Evolutionary conservation across 2,888 invertebrate genomes (phyloP).

Genomic region (Diloba caeruleocephala): DNA sequence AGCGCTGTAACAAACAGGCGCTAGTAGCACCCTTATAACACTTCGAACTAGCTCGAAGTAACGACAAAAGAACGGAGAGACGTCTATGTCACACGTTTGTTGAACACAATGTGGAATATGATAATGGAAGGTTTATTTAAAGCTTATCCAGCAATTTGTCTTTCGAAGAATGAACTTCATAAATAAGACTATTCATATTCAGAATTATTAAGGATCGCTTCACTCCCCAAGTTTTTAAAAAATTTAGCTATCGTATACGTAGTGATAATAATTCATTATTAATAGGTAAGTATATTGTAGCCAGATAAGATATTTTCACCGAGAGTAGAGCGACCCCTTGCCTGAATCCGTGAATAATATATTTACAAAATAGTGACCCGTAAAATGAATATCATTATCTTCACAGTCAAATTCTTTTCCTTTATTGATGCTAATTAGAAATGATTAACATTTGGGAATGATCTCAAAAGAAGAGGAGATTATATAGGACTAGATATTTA

Average conservation of each 20-base stretch:
- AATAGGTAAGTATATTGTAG: background rate
- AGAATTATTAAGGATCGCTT: constrained; percentile 2
- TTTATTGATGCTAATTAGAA: constrained; percentile 9
- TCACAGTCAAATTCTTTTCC: constrained; percentile 10
- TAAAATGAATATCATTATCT: constrained; percentile 18
- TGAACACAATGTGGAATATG: constrained; percentile 8
- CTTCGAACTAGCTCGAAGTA: constrained; percentile 76
- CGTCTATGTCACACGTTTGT: constrained; percentile 31
- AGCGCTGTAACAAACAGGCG: constrained; percentile 94
- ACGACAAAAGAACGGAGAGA: constrained; percentile 45
- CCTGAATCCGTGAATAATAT: constrained; percentile 17
- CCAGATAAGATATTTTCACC: constrained; percentile 4
- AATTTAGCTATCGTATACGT: background rate
- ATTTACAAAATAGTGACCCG: constrained; percentile 2
- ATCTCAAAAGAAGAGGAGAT: constrained; percentile 15
- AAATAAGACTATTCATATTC: too few species aligned
- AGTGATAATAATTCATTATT: background rate
- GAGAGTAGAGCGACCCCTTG: constrained; percentile 23
- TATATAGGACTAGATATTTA: constrained; percentile 1
- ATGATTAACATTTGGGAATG: too few species aligned
- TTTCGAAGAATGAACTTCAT: constrained; percentile 1
- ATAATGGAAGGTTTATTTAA: constrained; percentile 4
- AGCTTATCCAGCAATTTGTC: constrained; percentile 11
- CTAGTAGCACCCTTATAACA: constrained; percentile 86
- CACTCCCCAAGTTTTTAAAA: constrained; percentile 8